Percentiles rank a stretch among this genome's conserved stretches.
Conservation (phyloP, 2,113 vertebrate genomes). For the Heterocephalus glaber region DNA sequence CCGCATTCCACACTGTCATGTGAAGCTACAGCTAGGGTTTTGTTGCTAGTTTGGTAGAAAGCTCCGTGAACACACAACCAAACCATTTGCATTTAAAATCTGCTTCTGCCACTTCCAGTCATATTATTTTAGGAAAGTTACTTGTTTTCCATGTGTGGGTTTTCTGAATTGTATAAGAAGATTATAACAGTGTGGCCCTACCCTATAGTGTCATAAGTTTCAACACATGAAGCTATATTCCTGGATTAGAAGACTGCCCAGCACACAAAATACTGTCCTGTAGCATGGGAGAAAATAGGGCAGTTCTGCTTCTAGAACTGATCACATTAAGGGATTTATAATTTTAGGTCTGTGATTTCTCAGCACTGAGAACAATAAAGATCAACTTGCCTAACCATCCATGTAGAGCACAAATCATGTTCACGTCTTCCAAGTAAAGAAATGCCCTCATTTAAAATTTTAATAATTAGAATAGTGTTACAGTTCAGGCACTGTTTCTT, state of each 20-base stretch:
- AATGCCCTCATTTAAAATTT: background rate
- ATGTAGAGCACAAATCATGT: background rate
- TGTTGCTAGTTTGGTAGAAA: background rate
- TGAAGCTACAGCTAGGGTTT: background rate
- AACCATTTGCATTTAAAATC: background rate
- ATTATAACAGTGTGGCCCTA: background rate
- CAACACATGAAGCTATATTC: background rate
- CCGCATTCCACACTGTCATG: background rate
- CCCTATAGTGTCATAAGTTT: background rate
- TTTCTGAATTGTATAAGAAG: background rate
- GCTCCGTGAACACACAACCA: background rate
- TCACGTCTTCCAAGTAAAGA: background rate
- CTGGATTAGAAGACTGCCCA: background rate
- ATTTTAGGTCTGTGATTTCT: background rate
- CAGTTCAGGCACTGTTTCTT: background rate
- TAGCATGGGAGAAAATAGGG: background rate
- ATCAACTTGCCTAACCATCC: background rate
- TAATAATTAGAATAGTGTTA: background rate
- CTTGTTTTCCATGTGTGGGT: accelerated
- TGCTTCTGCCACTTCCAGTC: background rate
- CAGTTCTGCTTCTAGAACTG: background rate
- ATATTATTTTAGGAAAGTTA: background rate
- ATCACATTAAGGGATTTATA: background rate
- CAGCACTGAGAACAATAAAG: background rate
- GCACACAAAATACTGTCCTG: background rate